Percentiles rank a stretch among this genome's conserved stretches.
Conservation (phyloP, 2,888 invertebrate genomes). For the Sminthurides aquaticus region DNA sequence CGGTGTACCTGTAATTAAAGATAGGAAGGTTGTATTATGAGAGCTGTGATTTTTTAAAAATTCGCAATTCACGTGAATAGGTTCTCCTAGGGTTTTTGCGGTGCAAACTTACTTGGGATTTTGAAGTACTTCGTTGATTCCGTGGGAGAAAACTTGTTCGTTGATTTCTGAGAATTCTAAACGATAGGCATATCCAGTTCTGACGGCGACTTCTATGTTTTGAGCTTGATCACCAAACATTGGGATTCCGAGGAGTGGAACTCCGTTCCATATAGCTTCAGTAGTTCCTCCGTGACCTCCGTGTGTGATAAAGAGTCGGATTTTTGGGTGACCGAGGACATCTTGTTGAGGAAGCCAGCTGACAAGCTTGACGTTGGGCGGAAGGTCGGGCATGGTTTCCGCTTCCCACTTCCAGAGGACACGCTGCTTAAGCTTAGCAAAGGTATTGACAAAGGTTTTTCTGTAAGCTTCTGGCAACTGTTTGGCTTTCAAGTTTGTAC, state of each 20-base stretch:
- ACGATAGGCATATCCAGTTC: conserved; percentile 50
- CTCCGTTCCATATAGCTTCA: conserved; percentile 57
- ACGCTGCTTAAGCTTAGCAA: conserved; percentile 67
- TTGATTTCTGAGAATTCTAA: conserved; percentile 27
- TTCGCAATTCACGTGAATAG: not conserved
- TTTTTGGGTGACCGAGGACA: conserved; percentile 57
- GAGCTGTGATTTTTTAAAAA: not conserved
- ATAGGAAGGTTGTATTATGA: not conserved
- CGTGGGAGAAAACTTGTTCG: conserved; percentile 21
- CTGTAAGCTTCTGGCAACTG: conserved; percentile 70
- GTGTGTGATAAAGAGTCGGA: conserved; percentile 58
- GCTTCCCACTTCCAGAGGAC: conserved; percentile 79
- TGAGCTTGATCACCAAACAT: conserved; percentile 53
- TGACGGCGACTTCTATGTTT: conserved; percentile 52
- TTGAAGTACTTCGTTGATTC: conserved; percentile 21
- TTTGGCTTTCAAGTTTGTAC: conserved; percentile 70
- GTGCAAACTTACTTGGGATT: conserved; percentile 21
- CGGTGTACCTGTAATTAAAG: conserved; percentile 18
- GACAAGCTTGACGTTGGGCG: conserved; percentile 55
- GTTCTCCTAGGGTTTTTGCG: too few relatives aligned
- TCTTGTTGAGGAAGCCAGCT: conserved; percentile 72
- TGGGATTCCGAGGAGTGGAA: conserved; percentile 54
- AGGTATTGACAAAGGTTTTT: conserved; percentile 62
- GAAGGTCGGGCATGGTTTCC: conserved; percentile 53
- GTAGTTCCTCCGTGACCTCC: conserved; percentile 60